Conservation (phyloP, 2,888 invertebrate genomes). For the Euzetes globulus region DNA sequence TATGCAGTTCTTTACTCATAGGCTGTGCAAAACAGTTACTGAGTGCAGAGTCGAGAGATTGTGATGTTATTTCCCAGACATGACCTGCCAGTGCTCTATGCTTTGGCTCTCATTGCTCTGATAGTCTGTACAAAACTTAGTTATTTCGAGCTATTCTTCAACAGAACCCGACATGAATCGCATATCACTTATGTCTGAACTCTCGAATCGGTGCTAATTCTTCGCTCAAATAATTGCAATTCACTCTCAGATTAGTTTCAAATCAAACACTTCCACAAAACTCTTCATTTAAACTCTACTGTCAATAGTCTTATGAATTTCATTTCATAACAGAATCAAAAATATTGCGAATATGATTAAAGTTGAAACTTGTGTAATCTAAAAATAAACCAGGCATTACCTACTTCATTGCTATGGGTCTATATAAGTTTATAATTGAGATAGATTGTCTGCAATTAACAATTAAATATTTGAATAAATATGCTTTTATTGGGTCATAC, state of each 20-base stretch:
- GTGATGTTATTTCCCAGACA: conserved; percentile 14
- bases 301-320: too few relatives aligned
- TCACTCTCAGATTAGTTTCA: background rate
- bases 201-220: background rate
- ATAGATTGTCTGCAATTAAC: too few relatives aligned
- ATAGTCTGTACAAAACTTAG: background rate
- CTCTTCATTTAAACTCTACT: too few relatives aligned
- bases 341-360: too few relatives aligned
- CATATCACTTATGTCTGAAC: conserved; percentile 5
- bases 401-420: too few relatives aligned
- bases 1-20: background rate
- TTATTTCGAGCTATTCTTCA: background rate
- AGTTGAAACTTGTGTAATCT: too few relatives aligned
- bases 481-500: background rate
- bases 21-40: background rate
- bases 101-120: background rate
- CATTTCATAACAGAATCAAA: too few relatives aligned
- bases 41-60: conserved; percentile 13
- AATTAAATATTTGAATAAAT: too few relatives aligned
- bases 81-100: conserved; percentile 12
- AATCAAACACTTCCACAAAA: background rate
- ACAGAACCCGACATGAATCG: background rate
- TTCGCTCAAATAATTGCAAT: conserved; percentile 6
- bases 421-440: too few relatives aligned
- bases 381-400: too few relatives aligned